These are phyloP conservation scores for Mionectes olivaceus DNA, from an alignment of 2,797 vertebrate species.

Conservation along the genomic window DNA sequence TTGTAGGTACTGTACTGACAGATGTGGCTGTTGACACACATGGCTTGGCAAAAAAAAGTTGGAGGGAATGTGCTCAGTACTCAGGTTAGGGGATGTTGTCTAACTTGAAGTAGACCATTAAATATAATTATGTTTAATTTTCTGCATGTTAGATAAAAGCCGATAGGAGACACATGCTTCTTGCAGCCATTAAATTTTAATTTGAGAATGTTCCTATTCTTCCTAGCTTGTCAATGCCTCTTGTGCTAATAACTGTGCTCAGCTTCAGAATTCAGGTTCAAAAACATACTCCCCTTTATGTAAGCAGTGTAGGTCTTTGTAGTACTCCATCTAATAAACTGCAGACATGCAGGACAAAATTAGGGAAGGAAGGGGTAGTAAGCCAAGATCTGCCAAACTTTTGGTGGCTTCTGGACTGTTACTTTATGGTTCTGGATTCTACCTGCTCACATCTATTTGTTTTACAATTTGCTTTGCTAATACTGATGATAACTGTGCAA, in stretches of 20 bases:
- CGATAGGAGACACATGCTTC: not conserved
- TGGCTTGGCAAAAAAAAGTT: not conserved
- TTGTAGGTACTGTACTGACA: not conserved
- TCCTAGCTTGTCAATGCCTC: not conserved
- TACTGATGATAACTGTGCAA: not conserved
- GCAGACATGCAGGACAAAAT: not conserved
- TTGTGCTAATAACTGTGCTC: not conserved
- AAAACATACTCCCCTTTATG: rapidly evolving
- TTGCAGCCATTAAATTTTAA: not conserved
- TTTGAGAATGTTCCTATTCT: not conserved
- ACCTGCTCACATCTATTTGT: not conserved
- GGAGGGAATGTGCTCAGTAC: not conserved
- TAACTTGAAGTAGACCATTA: not conserved
- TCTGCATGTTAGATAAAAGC: not conserved
- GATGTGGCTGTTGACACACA: not conserved
- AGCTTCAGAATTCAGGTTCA: not conserved
- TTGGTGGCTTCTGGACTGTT: not conserved
- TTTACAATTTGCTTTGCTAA: not conserved
- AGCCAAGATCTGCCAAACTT: not conserved
- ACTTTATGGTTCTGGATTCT: not conserved
- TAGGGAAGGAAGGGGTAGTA: not conserved
- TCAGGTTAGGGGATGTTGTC: not conserved
- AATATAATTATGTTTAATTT: not conserved
- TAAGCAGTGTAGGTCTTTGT: not conserved
- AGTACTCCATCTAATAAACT: not conserved